Evolutionary conservation across 2,113 vertebrate genomes (phyloP).

Genomic region (Sinosuthora webbiana): DNA sequence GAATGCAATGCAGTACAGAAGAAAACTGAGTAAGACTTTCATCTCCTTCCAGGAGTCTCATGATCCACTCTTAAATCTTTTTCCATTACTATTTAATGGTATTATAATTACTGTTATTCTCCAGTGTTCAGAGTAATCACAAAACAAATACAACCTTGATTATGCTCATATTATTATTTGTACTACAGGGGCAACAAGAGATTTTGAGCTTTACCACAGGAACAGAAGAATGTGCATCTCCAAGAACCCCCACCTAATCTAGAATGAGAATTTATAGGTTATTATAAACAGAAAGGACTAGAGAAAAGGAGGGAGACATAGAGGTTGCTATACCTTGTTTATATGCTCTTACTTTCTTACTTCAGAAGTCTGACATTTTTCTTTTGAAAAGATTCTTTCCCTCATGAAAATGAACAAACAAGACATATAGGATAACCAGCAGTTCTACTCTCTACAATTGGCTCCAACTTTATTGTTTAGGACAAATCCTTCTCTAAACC

Average conservation of each 20-base stretch:
- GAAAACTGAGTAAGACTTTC: background rate
- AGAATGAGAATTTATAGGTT: background rate
- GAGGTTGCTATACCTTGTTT: background rate
- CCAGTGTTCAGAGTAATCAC: conserved; percentile 24
- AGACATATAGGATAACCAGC: background rate
- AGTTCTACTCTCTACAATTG: background rate
- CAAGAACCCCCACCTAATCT: background rate
- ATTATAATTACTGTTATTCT: conserved; percentile 45
- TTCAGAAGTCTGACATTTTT: background rate
- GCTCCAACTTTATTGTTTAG: background rate
- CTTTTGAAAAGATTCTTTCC: background rate
- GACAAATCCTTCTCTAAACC: background rate
- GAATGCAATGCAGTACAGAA: background rate
- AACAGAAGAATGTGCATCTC: background rate
- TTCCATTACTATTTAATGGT: conserved; percentile 39
- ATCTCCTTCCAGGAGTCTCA: background rate
- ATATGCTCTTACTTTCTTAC: background rate
- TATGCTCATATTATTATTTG: conserved; percentile 27
- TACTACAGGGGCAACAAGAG: conserved; percentile 16
- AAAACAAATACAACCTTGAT: conserved; percentile 50
- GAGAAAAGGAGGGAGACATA: background rate
- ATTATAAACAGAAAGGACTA: background rate
- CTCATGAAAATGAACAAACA: background rate
- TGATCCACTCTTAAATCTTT: conserved; percentile 26
- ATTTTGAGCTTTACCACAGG: background rate